These are phyloP conservation scores for Chamaetylas fuelleborni DNA, from an alignment of 2,113 vertebrate genomes.

Conservation along the genomic window DNA sequence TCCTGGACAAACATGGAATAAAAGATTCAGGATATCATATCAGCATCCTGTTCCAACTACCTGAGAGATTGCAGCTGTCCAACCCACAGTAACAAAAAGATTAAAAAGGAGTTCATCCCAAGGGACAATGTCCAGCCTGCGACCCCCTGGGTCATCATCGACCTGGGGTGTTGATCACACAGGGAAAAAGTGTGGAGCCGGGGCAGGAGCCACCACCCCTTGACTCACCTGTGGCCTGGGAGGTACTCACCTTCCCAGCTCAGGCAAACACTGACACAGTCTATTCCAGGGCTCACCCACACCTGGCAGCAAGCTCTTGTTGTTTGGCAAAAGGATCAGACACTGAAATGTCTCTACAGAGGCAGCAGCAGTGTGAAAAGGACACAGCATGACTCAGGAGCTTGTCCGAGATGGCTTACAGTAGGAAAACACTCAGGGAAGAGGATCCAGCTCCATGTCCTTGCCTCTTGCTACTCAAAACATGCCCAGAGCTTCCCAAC, in stretches of 20 bases:
- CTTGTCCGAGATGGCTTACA: background rate
- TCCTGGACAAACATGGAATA: accelerated
- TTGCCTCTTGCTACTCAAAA: background rate
- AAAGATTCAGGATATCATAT: background rate
- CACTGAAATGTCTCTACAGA: background rate
- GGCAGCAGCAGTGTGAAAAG: background rate
- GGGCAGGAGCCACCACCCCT: background rate
- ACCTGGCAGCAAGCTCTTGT: background rate
- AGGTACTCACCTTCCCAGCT: background rate
- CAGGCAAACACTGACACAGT: background rate
- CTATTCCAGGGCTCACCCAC: background rate
- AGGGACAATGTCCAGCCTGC: background rate
- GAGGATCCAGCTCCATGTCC: background rate
- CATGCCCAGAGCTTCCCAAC: background rate
- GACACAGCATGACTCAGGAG: background rate
- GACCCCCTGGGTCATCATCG: accelerated
- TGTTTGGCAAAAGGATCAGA: background rate
- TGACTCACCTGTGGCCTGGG: background rate
- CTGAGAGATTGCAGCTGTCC: background rate
- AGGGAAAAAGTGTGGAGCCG: background rate
- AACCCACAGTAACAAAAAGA: background rate
- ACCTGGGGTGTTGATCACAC: background rate
- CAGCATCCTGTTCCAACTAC: accelerated
- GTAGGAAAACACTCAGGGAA: background rate
- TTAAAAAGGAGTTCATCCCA: background rate